Conservation (phyloP, 2,113 vertebrate species). For the Grammomys surdaster region DNA sequence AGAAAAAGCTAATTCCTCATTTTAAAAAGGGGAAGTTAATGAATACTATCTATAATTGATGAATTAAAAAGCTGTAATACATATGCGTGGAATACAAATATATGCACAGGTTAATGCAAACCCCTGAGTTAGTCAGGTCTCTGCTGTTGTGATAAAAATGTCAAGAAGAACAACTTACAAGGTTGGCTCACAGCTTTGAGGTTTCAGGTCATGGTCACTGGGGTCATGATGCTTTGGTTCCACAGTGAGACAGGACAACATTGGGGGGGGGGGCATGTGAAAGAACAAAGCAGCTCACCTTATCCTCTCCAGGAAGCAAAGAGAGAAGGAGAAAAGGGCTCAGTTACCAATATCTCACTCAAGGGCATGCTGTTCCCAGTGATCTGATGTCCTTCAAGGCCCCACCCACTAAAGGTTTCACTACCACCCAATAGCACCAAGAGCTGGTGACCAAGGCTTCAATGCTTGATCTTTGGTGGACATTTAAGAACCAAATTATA, state of each 20-base stretch:
- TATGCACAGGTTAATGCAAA: neutral
- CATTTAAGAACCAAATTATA: neutral
- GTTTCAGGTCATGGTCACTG: neutral
- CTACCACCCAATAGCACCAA: neutral
- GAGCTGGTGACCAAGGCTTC: neutral
- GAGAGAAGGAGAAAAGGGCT: neutral
- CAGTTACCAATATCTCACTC: neutral
- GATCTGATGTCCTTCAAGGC: neutral
- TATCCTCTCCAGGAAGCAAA: neutral
- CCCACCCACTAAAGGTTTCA: neutral
- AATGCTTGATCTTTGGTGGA: neutral
- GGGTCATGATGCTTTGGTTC: neutral
- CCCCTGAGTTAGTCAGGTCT: neutral
- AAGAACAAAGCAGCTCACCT: neutral
- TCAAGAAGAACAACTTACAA: neutral
- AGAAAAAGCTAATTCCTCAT: neutral
- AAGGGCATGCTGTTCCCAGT: neutral
- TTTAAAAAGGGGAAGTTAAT: neutral
- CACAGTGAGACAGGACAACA: neutral
- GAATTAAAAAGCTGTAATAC: neutral
- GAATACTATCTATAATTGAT: neutral
- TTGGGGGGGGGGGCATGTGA: too few species aligned
- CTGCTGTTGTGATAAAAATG: neutral
- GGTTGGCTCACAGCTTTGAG: too few species aligned
- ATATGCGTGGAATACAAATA: neutral